Conservation (phyloP, 1,140 invertebrate genomes). For the Hyposmocoma kahamanoa region DNA sequence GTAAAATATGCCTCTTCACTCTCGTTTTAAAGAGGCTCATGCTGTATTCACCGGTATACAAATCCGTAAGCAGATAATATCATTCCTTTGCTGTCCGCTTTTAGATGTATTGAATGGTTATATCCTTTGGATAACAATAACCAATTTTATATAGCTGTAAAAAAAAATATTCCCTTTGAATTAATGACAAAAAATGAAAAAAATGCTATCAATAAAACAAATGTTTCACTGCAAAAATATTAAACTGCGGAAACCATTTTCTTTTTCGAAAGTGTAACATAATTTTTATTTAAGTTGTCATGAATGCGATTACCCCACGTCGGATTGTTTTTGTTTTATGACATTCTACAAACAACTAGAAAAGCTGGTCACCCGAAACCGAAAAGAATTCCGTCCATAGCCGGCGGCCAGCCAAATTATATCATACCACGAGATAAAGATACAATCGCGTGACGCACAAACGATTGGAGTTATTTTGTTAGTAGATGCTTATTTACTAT, state of each 20-base stretch:
- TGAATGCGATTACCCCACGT: neutral
- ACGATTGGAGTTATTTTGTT: conserved; percentile 62
- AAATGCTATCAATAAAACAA: too few species aligned
- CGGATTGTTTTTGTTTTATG: neutral
- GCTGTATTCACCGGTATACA: too few species aligned
- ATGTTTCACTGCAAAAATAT: too few species aligned
- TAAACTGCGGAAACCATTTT: too few species aligned
- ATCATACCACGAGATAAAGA: conserved; percentile 51
- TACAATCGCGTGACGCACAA: conserved; percentile 61
- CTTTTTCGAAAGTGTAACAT: neutral
- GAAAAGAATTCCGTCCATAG: conserved; percentile 46
- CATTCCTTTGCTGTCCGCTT: too few species aligned
- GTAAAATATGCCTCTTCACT: too few species aligned
- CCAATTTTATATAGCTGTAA: too few species aligned
- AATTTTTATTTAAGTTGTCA: neutral
- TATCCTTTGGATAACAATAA: too few species aligned
- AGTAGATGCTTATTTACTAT: too few species aligned
- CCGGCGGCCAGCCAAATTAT: conserved; percentile 50
- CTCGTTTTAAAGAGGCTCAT: too few species aligned
- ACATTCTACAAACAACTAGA: neutral
- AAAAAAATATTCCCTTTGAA: neutral
- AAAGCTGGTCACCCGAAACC: neutral
- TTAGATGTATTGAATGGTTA: too few species aligned
- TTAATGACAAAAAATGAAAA: neutral
- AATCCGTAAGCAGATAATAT: too few species aligned